Conservation (phyloP, 2,797 vertebrate species). For the Lycodopsis pacificus region DNA sequence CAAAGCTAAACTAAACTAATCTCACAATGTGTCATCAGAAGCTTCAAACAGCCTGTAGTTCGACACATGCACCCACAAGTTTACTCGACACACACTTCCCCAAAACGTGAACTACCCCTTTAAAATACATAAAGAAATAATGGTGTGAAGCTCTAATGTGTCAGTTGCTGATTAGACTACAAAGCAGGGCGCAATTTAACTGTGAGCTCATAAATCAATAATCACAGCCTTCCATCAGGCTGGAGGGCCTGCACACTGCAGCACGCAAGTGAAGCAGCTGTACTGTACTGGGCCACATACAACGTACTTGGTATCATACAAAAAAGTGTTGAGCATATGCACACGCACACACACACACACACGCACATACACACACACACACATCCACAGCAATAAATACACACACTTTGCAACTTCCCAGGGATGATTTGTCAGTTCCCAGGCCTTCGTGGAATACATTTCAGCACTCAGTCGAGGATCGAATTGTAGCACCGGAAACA, state of each 20-base stretch:
- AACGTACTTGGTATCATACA: conserved; percentile 14
- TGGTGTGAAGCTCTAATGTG: conserved; percentile 44
- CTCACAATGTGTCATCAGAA: not conserved
- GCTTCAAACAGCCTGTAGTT: conserved; percentile 15
- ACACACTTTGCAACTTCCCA: conserved; percentile 63
- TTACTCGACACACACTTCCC: not conserved
- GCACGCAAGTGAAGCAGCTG: conserved; percentile 52
- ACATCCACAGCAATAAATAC: conserved; percentile 41
- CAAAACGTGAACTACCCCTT: conserved; percentile 6
- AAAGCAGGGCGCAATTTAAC: conserved; percentile 61
- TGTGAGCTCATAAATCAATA: conserved; percentile 76
- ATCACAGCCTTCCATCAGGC: conserved; percentile 64
- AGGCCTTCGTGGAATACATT: conserved; percentile 69
- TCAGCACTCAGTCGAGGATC: conserved; percentile 54
- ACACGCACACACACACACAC: conserved; percentile 3
- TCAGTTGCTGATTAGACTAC: conserved; percentile 67
- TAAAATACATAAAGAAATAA: conserved; percentile 35
- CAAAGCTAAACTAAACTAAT: not conserved
- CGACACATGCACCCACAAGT: not conserved
- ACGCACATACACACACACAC: conserved; percentile 7
- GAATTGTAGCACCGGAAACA: conserved; percentile 67
- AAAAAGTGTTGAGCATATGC: conserved; percentile 40
- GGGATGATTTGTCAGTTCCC: conserved; percentile 64
- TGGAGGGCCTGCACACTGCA: conserved; percentile 53
- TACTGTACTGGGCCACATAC: conserved; percentile 27